Evolutionary conservation across 2,888 invertebrate species (phyloP).

Genomic region (Drosophila cracens): DNA sequence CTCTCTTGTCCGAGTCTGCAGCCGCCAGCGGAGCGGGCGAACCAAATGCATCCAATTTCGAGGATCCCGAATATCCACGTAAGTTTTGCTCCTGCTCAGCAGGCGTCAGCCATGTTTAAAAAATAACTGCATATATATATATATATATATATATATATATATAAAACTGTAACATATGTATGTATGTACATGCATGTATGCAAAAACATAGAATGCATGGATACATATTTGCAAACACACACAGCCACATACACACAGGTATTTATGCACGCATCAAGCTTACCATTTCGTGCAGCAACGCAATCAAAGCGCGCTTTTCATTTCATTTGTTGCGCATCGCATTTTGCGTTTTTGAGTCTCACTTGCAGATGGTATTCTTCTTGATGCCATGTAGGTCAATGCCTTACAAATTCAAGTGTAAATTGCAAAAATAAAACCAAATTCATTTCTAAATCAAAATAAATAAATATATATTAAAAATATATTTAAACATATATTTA

Average conservation of each 20-base stretch:
- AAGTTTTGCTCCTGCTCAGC: constrained; percentile 40
- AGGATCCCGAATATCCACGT: constrained; percentile 73
- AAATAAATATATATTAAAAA: no score
- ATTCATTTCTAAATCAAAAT: neutral
- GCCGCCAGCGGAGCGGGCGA: constrained; percentile 12
- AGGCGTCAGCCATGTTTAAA: constrained; percentile 24
- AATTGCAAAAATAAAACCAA: neutral
- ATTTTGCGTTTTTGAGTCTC: constrained; percentile 1
- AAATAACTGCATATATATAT: neutral
- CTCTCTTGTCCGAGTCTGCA: constrained; percentile 19
- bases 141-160: no score
- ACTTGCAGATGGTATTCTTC: neutral
- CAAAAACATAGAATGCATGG: constrained; percentile 2
- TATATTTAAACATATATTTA: no score
- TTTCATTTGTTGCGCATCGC: constrained; percentile 42
- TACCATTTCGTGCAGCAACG: constrained; percentile 28
- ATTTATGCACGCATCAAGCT: neutral
- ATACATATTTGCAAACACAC: neutral
- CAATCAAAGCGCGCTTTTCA: constrained; percentile 48
- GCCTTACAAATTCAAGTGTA: neutral
- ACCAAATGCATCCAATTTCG: constrained; percentile 28
- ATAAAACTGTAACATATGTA: neutral
- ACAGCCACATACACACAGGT: neutral
- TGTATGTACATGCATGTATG: neutral
- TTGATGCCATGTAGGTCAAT: neutral